Percentiles rank a stretch among this genome's conserved stretches.
Evolutionary conservation across 2,797 vertebrate species (phyloP).

Genomic region (Alfaro cultratus): DNA sequence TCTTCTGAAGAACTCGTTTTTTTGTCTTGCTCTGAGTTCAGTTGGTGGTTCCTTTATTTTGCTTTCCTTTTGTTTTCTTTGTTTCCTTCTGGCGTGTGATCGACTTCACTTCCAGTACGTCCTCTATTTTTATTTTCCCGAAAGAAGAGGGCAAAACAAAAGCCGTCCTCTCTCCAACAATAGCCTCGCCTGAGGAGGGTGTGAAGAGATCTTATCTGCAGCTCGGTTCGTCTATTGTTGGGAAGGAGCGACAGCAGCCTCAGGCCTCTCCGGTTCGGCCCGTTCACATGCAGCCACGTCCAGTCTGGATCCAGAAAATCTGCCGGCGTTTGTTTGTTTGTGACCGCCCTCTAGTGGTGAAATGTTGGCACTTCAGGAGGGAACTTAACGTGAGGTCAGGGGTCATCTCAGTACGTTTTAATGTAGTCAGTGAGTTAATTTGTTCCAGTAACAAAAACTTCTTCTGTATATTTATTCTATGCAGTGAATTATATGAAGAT

Average conservation of each 20-base stretch:
- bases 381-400: neutral
- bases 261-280: conserved; percentile 27
- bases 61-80: neutral
- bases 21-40: neutral
- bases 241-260: conserved; percentile 33
- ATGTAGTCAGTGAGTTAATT: neutral
- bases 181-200: conserved; percentile 21
- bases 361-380: neutral
- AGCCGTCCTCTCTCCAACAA: conserved; percentile 21
- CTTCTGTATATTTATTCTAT: neutral
- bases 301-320: neutral
- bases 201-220: conserved; percentile 20
- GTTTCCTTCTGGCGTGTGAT: conserved; percentile 5
- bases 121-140: conserved; percentile 8
- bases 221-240: conserved; percentile 48
- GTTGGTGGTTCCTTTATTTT: neutral
- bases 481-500: neutral
- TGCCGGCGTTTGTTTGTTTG: neutral
- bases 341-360: conserved; percentile 55
- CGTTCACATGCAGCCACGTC: neutral
- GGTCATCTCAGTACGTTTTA: neutral
- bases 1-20: neutral
- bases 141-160: conserved; percentile 47
- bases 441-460: neutral
- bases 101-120: conserved; percentile 14